Conservation (phyloP, 2,113 vertebrate species). For the Marmota flaviventris region DNA sequence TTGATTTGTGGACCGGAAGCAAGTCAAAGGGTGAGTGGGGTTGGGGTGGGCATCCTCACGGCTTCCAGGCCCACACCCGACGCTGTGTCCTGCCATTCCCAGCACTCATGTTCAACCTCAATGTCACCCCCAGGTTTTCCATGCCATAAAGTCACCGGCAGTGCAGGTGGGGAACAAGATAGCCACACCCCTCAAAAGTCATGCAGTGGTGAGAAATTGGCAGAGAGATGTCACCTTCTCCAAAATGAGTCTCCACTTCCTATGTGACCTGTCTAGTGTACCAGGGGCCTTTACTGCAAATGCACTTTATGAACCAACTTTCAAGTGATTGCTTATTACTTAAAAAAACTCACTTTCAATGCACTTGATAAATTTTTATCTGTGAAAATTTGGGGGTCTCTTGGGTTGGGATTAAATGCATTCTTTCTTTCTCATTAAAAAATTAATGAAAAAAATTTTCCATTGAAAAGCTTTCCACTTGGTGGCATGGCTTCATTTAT, state of each 20-base stretch:
- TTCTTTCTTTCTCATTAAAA: conserved; percentile 31
- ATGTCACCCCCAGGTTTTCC: background rate
- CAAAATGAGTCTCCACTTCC: background rate
- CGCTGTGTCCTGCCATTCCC: background rate
- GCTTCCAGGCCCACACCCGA: background rate
- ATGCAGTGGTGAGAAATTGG: background rate
- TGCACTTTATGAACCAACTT: background rate
- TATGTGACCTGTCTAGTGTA: background rate
- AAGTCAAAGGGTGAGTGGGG: background rate
- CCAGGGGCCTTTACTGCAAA: no score
- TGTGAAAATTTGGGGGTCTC: background rate
- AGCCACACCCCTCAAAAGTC: background rate
- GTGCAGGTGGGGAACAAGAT: background rate
- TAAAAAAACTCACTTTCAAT: background rate
- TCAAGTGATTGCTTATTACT: background rate
- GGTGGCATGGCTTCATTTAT: background rate
- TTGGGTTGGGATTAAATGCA: background rate
- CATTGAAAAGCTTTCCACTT: background rate
- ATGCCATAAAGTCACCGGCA: background rate
- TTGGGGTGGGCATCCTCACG: no score
- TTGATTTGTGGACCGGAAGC: background rate
- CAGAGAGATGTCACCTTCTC: background rate
- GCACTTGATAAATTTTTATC: background rate
- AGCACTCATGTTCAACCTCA: background rate
- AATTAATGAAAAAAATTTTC: background rate